phyloP scores from a whole-genome alignment of 1,140 invertebrate genomes.

The Streblospio benedicti region DNA sequence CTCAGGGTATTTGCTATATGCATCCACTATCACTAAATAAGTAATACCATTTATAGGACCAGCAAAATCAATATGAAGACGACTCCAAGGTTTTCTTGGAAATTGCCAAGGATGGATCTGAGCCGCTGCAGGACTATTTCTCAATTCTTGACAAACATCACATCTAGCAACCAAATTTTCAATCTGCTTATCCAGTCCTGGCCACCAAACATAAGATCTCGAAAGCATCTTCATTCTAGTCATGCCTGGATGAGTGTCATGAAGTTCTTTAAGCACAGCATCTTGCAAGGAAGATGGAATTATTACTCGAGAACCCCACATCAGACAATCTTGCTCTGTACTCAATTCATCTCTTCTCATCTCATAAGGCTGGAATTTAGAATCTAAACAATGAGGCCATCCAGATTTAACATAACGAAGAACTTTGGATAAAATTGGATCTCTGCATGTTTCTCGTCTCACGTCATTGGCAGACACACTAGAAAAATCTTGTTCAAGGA shows the following conservation, averaged over 20 bases:
- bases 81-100: conserved; percentile 3
- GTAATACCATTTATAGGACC: conserved; percentile 40
- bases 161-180: background rate
- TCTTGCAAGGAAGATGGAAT: background rate
- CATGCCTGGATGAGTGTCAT: background rate
- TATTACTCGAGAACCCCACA: background rate
- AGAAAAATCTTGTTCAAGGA: no score
- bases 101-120: conserved; percentile 34
- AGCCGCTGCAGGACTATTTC: conserved; percentile 22
- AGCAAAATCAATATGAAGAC: conserved; percentile 24
- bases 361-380: no score
- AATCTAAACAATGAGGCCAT: no score
- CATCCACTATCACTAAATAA: conserved; percentile 24
- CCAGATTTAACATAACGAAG: no score
- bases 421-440: no score
- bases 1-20: conserved; percentile 7
- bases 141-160: conserved; percentile 24
- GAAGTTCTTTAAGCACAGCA: background rate
- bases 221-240: background rate
- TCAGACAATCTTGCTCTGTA: conserved; percentile 5
- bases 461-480: no score
- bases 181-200: background rate
- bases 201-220: no score
- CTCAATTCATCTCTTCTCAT: no score
- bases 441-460: no score